phyloP scores from a whole-genome alignment of 1,140 invertebrate genomes.

The Medauroidea extradentata region DNA sequence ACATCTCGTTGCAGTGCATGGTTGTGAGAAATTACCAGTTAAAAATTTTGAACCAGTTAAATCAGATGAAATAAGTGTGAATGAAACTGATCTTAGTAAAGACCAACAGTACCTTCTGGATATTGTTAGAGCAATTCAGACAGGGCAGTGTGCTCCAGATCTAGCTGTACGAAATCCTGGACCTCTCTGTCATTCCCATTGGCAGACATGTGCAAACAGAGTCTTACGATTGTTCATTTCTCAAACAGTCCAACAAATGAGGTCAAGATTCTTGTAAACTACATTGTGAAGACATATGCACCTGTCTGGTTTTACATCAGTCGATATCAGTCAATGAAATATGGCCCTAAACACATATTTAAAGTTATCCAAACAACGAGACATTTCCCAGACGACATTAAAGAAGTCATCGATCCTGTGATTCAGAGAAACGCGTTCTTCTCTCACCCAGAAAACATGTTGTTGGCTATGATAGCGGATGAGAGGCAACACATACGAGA shows the following conservation, averaged over 20 bases:
- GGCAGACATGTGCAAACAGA: slow-evolving; percentile 27
- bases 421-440: slow-evolving; percentile 26
- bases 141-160: slow-evolving; percentile 10
- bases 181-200: slow-evolving; percentile 22
- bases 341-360: slow-evolving; percentile 25
- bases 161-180: slow-evolving; percentile 18
- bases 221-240: slow-evolving; percentile 23
- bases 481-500: slow-evolving; percentile 24
- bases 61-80: slow-evolving; percentile 3
- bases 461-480: slow-evolving; percentile 35
- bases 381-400: slow-evolving; percentile 11
- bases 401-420: slow-evolving; percentile 26
- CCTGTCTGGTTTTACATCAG: slow-evolving; percentile 28
- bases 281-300: slow-evolving; percentile 22
- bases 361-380: slow-evolving; percentile 17
- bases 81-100: slow-evolving; percentile 13
- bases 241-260: slow-evolving; percentile 11
- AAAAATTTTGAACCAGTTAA: slow-evolving; percentile 5
- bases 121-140: slow-evolving; percentile 14
- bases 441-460: slow-evolving; percentile 34
- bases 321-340: slow-evolving; percentile 1
- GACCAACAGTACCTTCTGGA: slow-evolving; percentile 9
- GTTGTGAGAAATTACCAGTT: background rate
- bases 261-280: slow-evolving; percentile 17
- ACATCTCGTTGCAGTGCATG: background rate